These are phyloP conservation scores for Sciurus niger DNA, from an alignment of 2,113 vertebrate genomes.

Conservation along the genomic window DNA sequence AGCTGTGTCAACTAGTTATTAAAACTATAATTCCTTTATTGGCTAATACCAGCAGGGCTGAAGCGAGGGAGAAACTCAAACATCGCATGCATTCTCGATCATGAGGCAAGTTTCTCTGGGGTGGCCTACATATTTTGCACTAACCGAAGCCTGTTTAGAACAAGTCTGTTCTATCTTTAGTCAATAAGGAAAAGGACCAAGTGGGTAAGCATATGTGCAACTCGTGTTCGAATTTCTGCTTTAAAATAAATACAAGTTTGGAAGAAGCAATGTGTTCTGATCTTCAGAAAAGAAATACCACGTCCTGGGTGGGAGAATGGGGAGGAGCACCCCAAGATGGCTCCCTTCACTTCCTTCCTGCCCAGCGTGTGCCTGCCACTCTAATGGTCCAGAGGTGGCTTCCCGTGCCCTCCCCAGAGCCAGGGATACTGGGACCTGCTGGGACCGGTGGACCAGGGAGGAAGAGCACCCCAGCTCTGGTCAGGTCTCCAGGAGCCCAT, in stretches of 20 bases:
- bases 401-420: not conserved
- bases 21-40: slow-evolving; percentile 83
- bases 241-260: slow-evolving; percentile 82
- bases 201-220: slow-evolving; percentile 77
- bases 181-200: slow-evolving; percentile 79
- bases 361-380: not conserved
- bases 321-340: not conserved
- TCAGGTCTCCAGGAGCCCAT: slow-evolving; percentile 5
- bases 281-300: slow-evolving; percentile 76
- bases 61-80: slow-evolving; percentile 67
- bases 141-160: slow-evolving; percentile 70
- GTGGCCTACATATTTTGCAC: slow-evolving; percentile 72
- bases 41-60: slow-evolving; percentile 54
- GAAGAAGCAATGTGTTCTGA: slow-evolving; percentile 80
- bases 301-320: slow-evolving; percentile 17
- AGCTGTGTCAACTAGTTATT: slow-evolving; percentile 79
- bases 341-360: not conserved
- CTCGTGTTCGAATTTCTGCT: slow-evolving; percentile 80
- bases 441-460: not conserved
- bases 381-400: not conserved
- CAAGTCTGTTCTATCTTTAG: slow-evolving; percentile 78
- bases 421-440: not conserved
- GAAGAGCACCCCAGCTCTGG: too few relatives aligned
- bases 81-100: slow-evolving; percentile 63
- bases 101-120: slow-evolving; percentile 66